These are phyloP conservation scores for Ameiurus melas DNA, from an alignment of 2,113 vertebrate genomes.

Conservation along the genomic window DNA sequence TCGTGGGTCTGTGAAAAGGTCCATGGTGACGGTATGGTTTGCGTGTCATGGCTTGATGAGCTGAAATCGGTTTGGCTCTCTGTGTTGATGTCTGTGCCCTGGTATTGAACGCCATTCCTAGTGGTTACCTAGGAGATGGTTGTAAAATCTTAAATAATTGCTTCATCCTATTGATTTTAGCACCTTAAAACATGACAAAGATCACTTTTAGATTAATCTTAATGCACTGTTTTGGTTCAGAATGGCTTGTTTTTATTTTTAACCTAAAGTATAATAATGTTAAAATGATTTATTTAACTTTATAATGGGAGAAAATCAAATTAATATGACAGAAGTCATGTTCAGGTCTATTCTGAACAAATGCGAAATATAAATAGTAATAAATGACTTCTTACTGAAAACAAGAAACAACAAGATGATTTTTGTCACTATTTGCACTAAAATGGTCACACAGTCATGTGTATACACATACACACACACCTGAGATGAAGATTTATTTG, in stretches of 20 bases:
- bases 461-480: not conserved
- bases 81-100: slow-evolving; percentile 29
- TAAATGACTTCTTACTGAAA: not conserved
- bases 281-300: not conserved
- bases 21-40: not conserved
- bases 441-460: not conserved
- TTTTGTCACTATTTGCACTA: not conserved
- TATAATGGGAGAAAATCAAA: not conserved
- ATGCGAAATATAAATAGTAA: not conserved
- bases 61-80: slow-evolving; percentile 43
- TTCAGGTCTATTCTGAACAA: not conserved
- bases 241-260: not conserved
- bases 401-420: not conserved
- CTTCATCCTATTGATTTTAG: not conserved
- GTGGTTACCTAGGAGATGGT: slow-evolving; percentile 51
- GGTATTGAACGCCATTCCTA: slow-evolving; percentile 11
- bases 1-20: not conserved
- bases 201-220: not conserved
- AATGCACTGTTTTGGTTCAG: not conserved
- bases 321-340: not conserved
- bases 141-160: not conserved
- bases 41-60: not conserved
- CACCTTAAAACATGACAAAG: not conserved
- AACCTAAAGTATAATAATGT: not conserved
- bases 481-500: not conserved